Base-by-base conservation (phyloP, 1,140 invertebrate species). In the Periplaneta americana region DNA sequence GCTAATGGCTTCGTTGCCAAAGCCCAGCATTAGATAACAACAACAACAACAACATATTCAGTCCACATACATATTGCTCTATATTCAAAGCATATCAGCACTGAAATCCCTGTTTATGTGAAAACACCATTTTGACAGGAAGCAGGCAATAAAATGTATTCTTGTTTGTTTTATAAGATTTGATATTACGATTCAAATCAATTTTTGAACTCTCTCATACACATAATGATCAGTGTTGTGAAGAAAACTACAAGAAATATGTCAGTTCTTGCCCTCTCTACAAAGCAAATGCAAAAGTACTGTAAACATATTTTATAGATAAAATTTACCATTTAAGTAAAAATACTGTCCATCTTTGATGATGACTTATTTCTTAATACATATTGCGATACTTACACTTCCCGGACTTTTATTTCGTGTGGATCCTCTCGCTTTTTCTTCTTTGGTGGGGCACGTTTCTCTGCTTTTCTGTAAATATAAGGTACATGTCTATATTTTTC, bases 381-480 rank as follows among this genome's bases (percentile, higher is more conserved):
- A 10, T 33, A 2, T 79, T 79, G 4, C 8, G 39, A 39, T 84
- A 89, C 91, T 91, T 89, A 94, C 86, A 93, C 93, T 91, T 97
- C 93, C 86, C 92, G 91, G 22, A 97, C 88, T 90, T 96, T 96
- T 4, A 96, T 84, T 85, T 92, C 91, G 81, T 95, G 90, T 3
- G 93, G 92, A 90, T 97, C 93, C 84, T 90, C 89, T 82, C 91
- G 91, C 86, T 96, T 96, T 83, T 93, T 93, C 82, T 94, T 95
- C 84, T 91, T 95, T 6, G 92, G 87, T 34, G 90, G 85, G 77
- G 89, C 87, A 85, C 95, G 89, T 81, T 93, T 90, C 83, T 92
- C 90, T 79, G 88, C 87, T 85, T 93, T 93, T 87, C 93, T 94
- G 84, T 80, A 88, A 87, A 82, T 84, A 84, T n/a, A n/a, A n/a